Percentiles rank a stretch among this genome's conserved stretches.
Evolutionary conservation across 2,113 vertebrate genomes (phyloP).

Genomic region (Gymnarchus niloticus): DNA sequence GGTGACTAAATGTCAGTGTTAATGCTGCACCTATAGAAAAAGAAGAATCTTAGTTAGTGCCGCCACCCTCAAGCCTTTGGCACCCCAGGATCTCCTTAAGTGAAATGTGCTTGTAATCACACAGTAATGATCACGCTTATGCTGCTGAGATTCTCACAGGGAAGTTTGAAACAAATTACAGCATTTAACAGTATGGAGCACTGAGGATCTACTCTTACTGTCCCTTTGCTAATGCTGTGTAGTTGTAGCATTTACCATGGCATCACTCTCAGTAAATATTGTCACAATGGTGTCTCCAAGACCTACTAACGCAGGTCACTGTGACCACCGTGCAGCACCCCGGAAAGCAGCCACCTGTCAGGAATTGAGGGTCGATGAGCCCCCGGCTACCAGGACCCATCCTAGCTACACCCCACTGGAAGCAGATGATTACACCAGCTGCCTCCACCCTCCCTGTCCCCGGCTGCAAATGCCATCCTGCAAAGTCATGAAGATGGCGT

Average conservation of each 20-base stretch:
- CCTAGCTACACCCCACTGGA: too few species aligned
- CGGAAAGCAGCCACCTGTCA: too few species aligned
- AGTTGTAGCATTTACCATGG: neutral
- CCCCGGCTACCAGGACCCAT: too few species aligned
- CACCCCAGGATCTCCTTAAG: neutral
- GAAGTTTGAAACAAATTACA: neutral
- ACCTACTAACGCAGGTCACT: too few species aligned
- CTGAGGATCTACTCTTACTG: neutral
- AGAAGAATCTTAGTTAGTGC: constrained; percentile 76
- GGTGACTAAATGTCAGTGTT: neutral
- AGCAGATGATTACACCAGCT: neutral
- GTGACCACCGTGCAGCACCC: too few species aligned
- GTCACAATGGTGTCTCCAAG: too few species aligned
- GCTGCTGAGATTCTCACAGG: neutral
- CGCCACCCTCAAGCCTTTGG: neutral
- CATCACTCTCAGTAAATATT: neutral
- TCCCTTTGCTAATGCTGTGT: neutral
- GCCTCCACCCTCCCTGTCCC: neutral
- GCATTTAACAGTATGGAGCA: neutral
- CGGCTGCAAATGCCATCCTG: neutral
- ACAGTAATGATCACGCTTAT: neutral
- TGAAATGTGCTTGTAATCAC: neutral
- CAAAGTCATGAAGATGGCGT: neutral
- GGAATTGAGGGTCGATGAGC: too few species aligned
- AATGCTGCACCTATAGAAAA: neutral